Base-by-base conservation (phyloP, 2,888 invertebrate species). In the Idaea straminata region DNA sequence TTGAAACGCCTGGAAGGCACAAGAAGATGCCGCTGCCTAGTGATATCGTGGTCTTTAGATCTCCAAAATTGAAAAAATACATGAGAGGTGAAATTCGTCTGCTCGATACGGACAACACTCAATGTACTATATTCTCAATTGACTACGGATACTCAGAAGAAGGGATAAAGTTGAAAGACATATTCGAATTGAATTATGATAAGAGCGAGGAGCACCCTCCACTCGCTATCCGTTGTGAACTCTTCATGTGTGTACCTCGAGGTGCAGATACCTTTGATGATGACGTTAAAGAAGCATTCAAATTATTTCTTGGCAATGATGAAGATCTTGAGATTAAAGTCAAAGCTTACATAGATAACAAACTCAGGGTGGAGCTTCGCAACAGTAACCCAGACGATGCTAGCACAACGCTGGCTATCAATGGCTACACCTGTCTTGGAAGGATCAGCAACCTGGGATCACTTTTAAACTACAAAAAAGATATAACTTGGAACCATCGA, bases 361-460 rank as follows among this genome's bases (percentile, higher is more conserved):
- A 59, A 59, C 7, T 15, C 6, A 15, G 7, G 6, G 58, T 59
- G n/a, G 15, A 16, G 7, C 16, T 59, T 16, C 16, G 16, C 15
- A 59, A 59, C 58, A 59, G 58, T 16, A 59, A 16, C 15, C 58
- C 58, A 15, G 16, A 59, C 15, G 58, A 59, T 59, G 58, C 15
- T 5, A 15, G 15, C 15, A 16, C 58, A 5, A 59, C 15, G 58
- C 58, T 59, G 15, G 58, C 58, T 3, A 0, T 59, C 1, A 16
- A 6, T 5, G 15, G 16, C 0, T 59, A 59, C 15, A 59, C 58
- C 6, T 59, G 15, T 2, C 16, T 59, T 5, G 58, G 58, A 7
- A 4, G 0, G 5, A 15, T 4, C 58, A 7, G 6, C 15, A 59
- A 16, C 15, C 3, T 47, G 47, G 47, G 10, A 3, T 2, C 13